Percentiles rank a stretch among this genome's conserved stretches.
Evolutionary conservation across 1,140 invertebrate species (phyloP).

Genomic region (Polypedilum vanderplanki): DNA sequence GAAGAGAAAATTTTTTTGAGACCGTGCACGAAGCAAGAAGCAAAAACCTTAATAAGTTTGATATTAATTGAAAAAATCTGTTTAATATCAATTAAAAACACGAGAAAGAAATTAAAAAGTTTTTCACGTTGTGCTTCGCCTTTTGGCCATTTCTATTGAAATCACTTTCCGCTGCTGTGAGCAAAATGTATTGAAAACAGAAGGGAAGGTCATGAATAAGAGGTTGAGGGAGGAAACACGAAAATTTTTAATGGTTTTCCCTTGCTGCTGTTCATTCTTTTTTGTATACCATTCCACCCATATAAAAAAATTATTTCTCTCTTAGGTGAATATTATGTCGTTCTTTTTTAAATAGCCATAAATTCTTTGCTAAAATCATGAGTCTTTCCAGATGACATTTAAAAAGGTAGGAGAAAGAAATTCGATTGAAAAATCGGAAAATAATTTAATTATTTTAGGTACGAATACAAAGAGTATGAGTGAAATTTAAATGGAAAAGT

Average conservation of each 20-base stretch:
- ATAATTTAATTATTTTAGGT: conserved; percentile 23
- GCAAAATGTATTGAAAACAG: background rate
- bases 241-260: conserved; percentile 1
- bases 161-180: background rate
- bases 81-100: conserved; percentile 29
- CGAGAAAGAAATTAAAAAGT: conserved; percentile 27
- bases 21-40: background rate
- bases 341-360: background rate
- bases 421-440: conserved; percentile 26
- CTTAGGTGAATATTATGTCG: background rate
- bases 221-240: conserved; percentile 1
- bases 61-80: conserved; percentile 28
- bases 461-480: background rate
- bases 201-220: background rate
- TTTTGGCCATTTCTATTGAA: conserved; percentile 7
- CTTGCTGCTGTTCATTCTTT: background rate
- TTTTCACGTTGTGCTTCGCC: conserved; percentile 22
- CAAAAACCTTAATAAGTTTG: conserved; percentile 24
- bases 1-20: background rate
- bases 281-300: background rate
- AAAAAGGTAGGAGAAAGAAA: conserved; percentile 10
- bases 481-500: conserved; percentile 26
- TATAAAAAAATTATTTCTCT: background rate
- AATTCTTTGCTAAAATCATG: background rate
- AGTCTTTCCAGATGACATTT: conserved; percentile 14